Base-by-base conservation (phyloP, 2,888 invertebrate species). In the Lysandra coridon region DNA sequence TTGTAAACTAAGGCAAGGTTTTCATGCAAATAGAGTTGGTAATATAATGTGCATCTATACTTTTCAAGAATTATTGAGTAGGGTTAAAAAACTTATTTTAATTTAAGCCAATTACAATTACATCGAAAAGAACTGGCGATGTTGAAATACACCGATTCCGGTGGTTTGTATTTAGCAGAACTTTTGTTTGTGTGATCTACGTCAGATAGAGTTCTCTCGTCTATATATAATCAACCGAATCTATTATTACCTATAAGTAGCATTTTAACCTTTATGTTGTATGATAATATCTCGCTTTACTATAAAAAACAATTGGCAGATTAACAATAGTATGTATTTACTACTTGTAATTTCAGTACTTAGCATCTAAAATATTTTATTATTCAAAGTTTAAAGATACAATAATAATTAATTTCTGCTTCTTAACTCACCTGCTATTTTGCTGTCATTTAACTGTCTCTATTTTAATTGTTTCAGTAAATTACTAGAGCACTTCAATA, bases 401-500 rank as follows among this genome's bases (percentile, higher is more conserved):
- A 30, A 64, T 7, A 4, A 62, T n/a, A 2, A 30, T 69, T 30
- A 69, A 30, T 69, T 30, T 33, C 4, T 5, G 14, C 12, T 69
- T 2, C 12, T 64, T 64, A 30, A 69, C 14, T 69, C 23, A 69
- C 69, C 69, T 69, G 69, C 5, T 69, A 69, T 69, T 37, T 33
- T 37, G 69, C 1, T 69, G 37, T 69, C 69, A 69, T 69, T 69
- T 69, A 69, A 37, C 69, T 33, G 69, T 69, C 14, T 37, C 23
- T 33, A 64, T 30, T 33, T 37, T 37, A 37, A 69, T 69, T 14
- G 14, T 69, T 33, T 69, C 33, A 37, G 69, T 7, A 17, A 69
- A 69, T 69, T 69, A 69, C 69, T 69, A 37, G 33, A 69, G 69
- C 69, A 37, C 69, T 37, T 69, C 4, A 37, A 23, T 37, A 69